Conservation (phyloP, 2,888 invertebrate genomes). For the Xiphydria camelus region DNA sequence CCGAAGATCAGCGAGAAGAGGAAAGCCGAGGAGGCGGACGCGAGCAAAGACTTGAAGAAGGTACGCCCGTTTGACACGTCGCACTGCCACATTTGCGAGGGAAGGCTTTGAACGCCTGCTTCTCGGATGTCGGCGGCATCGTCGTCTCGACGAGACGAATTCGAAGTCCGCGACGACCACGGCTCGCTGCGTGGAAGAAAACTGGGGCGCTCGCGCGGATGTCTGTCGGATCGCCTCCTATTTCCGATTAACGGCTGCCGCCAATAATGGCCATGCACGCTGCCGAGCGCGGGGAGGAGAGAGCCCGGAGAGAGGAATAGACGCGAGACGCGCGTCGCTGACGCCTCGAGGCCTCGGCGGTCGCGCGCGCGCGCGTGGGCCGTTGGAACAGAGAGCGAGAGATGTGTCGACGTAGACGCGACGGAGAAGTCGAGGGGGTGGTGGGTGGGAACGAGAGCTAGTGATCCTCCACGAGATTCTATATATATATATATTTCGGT, state of each 20-base stretch:
- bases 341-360: too few relatives aligned
- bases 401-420: not conserved
- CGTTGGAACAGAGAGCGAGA: not conserved
- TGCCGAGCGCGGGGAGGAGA: not conserved
- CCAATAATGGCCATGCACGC: conserved; percentile 8
- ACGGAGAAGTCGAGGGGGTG: too few relatives aligned
- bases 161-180: not conserved
- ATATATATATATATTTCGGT: conserved; percentile 20
- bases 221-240: conserved; percentile 10
- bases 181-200: not conserved
- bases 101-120: too few relatives aligned
- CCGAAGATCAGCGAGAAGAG: conserved; percentile 71
- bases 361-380: too few relatives aligned
- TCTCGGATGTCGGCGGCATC: too few relatives aligned
- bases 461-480: too few relatives aligned
- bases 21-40: conserved; percentile 81
- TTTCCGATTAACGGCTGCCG: conserved; percentile 15
- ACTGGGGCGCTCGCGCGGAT: not conserved
- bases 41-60: conserved; percentile 85
- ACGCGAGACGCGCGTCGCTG: too few relatives aligned
- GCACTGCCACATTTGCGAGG: too few relatives aligned
- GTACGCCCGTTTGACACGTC: too few relatives aligned
- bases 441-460: too few relatives aligned
- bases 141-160: too few relatives aligned
- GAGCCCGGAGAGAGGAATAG: not conserved